These are phyloP conservation scores for Leptestheria dahalacensis DNA, from an alignment of 1,140 invertebrate genomes.

Conservation along the genomic window DNA sequence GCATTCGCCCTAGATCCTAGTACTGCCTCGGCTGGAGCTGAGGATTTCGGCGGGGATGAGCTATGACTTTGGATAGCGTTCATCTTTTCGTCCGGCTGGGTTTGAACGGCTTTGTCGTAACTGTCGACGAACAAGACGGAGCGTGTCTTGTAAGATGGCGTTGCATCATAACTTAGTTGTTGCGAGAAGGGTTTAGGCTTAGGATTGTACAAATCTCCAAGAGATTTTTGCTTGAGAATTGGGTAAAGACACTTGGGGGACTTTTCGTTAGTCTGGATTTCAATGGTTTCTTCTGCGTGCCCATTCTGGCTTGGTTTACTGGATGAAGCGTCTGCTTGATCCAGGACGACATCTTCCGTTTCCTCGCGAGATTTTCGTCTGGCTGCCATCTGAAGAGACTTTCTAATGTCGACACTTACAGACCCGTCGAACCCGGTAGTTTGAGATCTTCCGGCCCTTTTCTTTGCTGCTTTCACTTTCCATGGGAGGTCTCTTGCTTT, in stretches of 20 bases:
- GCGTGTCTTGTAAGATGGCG: neutral
- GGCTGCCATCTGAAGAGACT: conserved; percentile 11
- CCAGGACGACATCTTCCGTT: neutral
- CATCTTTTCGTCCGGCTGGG: no score
- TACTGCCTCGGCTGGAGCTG: no score
- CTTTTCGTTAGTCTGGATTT: neutral
- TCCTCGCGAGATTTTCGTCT: conserved; percentile 1
- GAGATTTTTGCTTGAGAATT: conserved; percentile 16
- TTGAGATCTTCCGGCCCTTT: conserved; percentile 43
- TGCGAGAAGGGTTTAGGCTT: conserved; percentile 15
- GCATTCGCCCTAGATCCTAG: no score
- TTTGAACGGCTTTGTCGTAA: neutral
- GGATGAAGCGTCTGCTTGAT: neutral
- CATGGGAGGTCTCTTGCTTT: conserved; percentile 17
- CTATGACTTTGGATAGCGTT: no score
- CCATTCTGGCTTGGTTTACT: neutral
- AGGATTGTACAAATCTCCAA: conserved; percentile 17
- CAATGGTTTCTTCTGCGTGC: no score
- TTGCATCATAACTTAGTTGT: neutral
- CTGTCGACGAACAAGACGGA: neutral
- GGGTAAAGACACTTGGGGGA: no score
- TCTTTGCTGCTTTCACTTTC: conserved; percentile 26
- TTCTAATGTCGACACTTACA: conserved; percentile 11
- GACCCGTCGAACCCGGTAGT: conserved; percentile 28
- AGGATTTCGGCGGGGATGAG: no score